Conservation (phyloP, 2,113 vertebrate species). For the Apodemus speciosus region DNA sequence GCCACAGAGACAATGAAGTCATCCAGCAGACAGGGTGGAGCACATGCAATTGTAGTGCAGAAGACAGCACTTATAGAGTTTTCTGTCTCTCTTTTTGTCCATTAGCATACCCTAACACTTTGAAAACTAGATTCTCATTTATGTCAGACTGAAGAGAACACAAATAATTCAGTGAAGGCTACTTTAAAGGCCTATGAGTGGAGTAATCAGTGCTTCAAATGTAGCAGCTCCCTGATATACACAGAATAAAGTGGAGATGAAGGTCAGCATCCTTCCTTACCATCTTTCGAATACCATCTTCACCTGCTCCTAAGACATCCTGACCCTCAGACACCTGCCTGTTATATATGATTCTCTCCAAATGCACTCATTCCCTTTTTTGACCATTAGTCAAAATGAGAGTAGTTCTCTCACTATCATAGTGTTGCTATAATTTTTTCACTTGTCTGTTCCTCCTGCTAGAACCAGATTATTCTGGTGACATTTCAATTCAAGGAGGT, state of each 20-base stretch:
- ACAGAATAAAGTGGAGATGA: neutral
- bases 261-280: neutral
- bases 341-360: neutral
- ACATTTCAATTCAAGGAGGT: neutral
- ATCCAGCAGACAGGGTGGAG: neutral
- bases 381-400: neutral
- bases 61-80: neutral
- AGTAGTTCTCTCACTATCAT: neutral
- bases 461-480: neutral
- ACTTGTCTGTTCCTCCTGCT: neutral
- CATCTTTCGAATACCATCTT: neutral
- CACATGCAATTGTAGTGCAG: neutral
- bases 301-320: neutral
- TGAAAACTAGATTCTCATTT: constrained; percentile 33
- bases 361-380: neutral
- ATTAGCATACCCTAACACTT: neutral
- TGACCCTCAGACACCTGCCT: neutral
- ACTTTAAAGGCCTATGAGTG: neutral
- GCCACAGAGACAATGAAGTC: neutral
- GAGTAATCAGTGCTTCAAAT: constrained; percentile 6
- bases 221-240: neutral
- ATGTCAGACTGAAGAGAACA: constrained; percentile 5
- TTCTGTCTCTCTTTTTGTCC: neutral
- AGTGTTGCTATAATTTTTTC: neutral
- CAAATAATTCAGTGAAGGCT: constrained; percentile 50